Percentiles rank a stretch among this genome's conserved stretches.
These are phyloP conservation scores for Eudyptes chrysolophus DNA, from an alignment of 2,113 vertebrate genomes.

Conservation along the genomic window DNA sequence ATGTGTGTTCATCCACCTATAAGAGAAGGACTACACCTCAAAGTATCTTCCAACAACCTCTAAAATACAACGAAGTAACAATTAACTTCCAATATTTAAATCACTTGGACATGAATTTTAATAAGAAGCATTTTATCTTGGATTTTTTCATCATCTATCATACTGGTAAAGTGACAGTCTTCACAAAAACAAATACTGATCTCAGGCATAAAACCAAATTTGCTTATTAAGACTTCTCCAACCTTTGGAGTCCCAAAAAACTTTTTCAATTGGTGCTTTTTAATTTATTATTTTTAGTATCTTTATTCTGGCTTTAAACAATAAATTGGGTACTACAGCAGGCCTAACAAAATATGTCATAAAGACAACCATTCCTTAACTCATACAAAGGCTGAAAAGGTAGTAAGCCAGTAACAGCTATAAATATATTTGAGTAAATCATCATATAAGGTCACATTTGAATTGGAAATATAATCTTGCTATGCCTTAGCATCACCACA, in stretches of 20 bases:
- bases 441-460: fast-evolving
- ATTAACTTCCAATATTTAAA: neutral
- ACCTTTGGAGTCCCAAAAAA: neutral
- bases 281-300: neutral
- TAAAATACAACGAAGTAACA: neutral
- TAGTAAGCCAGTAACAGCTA: neutral
- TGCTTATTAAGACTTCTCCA: neutral
- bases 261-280: neutral
- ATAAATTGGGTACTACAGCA: neutral
- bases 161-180: neutral
- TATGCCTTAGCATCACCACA: neutral
- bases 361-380: neutral
- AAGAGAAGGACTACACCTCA: neutral
- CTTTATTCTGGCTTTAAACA: neutral
- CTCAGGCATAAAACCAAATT: neutral
- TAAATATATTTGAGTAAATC: neutral
- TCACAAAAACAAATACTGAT: neutral
- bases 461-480: neutral
- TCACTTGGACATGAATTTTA: neutral
- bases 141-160: neutral
- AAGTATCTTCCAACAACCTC: neutral
- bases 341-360: neutral
- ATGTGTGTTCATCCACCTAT: neutral
- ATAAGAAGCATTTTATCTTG: neutral
- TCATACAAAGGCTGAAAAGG: neutral